phyloP scores from a whole-genome alignment of 2,888 invertebrate species.

The Dryocosmus kuriphilus region DNA sequence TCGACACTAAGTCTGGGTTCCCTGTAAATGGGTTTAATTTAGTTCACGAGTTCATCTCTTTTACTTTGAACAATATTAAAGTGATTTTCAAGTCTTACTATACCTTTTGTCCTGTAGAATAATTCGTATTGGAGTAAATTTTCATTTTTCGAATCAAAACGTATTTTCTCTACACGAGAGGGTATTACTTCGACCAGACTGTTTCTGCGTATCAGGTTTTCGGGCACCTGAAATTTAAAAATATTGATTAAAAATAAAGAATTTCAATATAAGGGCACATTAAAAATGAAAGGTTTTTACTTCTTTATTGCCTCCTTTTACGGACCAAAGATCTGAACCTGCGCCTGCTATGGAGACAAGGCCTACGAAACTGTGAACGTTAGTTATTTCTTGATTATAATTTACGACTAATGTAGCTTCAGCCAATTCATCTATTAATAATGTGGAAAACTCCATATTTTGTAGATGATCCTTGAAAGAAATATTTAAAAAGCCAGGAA shows the following conservation, averaged over 20 bases:
- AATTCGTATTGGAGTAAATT: conserved; percentile 64
- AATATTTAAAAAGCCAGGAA: conserved; percentile 77
- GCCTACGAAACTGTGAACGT: conserved; percentile 79
- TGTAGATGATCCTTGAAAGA: conserved; percentile 75
- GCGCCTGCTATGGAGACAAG: conserved; percentile 80
- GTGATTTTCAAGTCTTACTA: background rate
- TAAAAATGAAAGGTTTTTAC: conserved; percentile 63
- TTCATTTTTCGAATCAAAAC: conserved; percentile 52
- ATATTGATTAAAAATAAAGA: conserved; percentile 23
- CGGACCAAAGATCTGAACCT: conserved; percentile 79
- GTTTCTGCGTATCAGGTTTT: conserved; percentile 68
- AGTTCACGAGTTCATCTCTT: background rate
- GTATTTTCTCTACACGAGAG: conserved; percentile 66
- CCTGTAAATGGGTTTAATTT: conserved; percentile 57
- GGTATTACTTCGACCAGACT: conserved; percentile 62
- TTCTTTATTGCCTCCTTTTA: conserved; percentile 81
- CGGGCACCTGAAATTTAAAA: conserved; percentile 66
- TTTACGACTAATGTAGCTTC: conserved; percentile 80
- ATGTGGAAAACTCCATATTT: conserved; percentile 76
- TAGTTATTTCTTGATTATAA: conserved; percentile 81
- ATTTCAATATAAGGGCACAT: conserved; percentile 4
- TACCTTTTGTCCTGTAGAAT: conserved; percentile 63
- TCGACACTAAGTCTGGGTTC: conserved; percentile 56
- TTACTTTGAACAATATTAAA: conserved; percentile 15
- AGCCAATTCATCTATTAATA: conserved; percentile 80